Conservation (phyloP, 1,140 invertebrate genomes). For the Drosophila saltans region DNA sequence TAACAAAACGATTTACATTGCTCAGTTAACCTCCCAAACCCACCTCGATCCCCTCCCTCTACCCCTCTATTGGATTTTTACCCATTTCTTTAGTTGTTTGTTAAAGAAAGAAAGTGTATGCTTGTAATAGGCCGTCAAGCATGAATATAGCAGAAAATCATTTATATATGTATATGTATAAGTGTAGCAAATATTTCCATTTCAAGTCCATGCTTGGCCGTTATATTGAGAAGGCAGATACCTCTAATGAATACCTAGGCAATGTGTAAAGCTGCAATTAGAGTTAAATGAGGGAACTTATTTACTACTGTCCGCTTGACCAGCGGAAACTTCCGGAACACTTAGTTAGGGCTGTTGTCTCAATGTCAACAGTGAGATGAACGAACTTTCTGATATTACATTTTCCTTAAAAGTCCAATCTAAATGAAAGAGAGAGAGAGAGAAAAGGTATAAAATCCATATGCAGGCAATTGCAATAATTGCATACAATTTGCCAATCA, state of each 20-base stretch:
- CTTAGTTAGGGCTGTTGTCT: conserved; percentile 49
- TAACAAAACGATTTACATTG: conserved; percentile 61
- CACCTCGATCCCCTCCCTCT: background rate
- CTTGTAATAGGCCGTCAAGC: conserved; percentile 12
- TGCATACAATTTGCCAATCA: conserved; percentile 81
- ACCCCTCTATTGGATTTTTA: background rate
- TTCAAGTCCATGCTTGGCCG: conserved; percentile 13
- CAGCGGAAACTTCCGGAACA: conserved; percentile 57
- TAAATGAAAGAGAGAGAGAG: conserved; percentile 11
- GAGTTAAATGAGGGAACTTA: conserved; percentile 53
- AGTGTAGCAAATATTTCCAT: background rate
- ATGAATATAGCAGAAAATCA: conserved; percentile 31
- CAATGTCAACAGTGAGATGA: conserved; percentile 77
- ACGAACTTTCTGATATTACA: conserved; percentile 65
- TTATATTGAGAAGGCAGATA: conserved; percentile 26
- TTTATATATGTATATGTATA: background rate
- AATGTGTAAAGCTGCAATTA: conserved; percentile 62
- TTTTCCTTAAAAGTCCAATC: background rate
- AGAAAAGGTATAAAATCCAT: conserved; percentile 11
- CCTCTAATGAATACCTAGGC: conserved; percentile 49
- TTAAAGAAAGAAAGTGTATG: conserved; percentile 32
- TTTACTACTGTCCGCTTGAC: conserved; percentile 33
- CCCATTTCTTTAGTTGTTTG: background rate
- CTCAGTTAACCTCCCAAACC: conserved; percentile 14
- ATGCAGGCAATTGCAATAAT: conserved; percentile 62